phyloP scores from a whole-genome alignment of 2,888 invertebrate species.

The Resseliella maxima region DNA sequence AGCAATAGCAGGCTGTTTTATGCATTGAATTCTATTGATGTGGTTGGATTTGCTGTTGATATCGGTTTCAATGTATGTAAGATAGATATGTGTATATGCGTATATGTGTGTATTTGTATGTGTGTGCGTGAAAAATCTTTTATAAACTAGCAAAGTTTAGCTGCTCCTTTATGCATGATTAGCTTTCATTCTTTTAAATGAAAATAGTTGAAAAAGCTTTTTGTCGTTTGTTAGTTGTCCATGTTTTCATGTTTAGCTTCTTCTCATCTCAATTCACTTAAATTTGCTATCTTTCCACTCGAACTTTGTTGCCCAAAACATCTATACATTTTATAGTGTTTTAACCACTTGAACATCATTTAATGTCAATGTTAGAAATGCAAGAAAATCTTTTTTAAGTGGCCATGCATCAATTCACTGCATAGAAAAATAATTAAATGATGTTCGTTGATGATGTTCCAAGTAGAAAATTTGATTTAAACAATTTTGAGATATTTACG shows the following conservation, averaged over 20 bases:
- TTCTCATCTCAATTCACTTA: neutral
- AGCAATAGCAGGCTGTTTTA: neutral
- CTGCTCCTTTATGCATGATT: slow-evolving; percentile 42
- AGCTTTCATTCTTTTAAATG: slow-evolving; percentile 43
- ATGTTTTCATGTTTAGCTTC: too few species aligned
- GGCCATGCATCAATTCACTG: neutral
- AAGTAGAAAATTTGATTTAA: slow-evolving; percentile 54
- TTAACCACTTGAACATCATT: too few species aligned
- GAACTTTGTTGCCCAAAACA: neutral
- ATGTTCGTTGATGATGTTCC: slow-evolving; percentile 43
- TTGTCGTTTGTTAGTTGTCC: neutral
- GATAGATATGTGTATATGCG: too few species aligned
- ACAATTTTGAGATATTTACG: slow-evolving; percentile 42
- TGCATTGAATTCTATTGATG: neutral
- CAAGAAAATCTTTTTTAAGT: neutral
- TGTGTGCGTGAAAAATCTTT: slow-evolving; percentile 48
- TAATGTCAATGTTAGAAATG: neutral
- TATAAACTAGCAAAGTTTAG: slow-evolving; percentile 23
- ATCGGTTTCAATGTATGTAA: too few species aligned
- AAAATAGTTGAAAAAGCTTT: slow-evolving; percentile 33
- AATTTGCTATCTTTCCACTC: neutral
- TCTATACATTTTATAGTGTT: neutral
- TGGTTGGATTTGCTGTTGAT: neutral
- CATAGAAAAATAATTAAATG: slow-evolving; percentile 45
- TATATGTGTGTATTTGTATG: too few species aligned